phyloP scores from a whole-genome alignment of 2,113 vertebrate genomes.

The Aldabrachelys gigantea region DNA sequence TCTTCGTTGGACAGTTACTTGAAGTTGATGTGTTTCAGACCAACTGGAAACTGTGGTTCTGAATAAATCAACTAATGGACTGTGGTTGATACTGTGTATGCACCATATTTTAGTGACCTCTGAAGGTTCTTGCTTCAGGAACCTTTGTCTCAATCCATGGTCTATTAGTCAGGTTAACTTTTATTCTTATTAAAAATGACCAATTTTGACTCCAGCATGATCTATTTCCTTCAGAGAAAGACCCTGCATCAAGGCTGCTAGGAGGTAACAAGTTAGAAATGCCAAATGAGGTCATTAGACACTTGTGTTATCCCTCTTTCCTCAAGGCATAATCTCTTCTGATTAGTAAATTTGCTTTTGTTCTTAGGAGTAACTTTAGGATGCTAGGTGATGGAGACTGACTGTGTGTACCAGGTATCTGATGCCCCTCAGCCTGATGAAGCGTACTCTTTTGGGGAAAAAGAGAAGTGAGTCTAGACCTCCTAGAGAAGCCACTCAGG shows the following conservation, averaged over 20 bases:
- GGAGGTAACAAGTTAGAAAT: constrained; percentile 14
- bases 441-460: too few relatives aligned
- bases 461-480: too few relatives aligned
- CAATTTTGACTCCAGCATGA: background rate
- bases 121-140: background rate
- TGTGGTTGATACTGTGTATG: background rate
- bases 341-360: constrained; percentile 25
- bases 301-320: constrained; percentile 24
- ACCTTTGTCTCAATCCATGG: constrained; percentile 1
- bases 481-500: too few relatives aligned
- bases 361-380: constrained; percentile 10
- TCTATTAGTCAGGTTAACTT: constrained; percentile 1
- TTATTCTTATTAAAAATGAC: background rate
- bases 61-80: background rate
- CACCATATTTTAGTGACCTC: background rate
- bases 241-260: background rate
- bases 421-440: too few relatives aligned
- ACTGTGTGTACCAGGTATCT: too few relatives aligned
- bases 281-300: constrained; percentile 63
- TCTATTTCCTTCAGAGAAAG: background rate
- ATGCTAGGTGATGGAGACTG: background rate
- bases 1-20: background rate
- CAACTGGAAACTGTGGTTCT: background rate
- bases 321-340: constrained; percentile 39
- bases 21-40: background rate